A percentile compares a stretch with the other conserved stretches of the same genome.
These are phyloP conservation scores for Danio tinwini DNA, from an alignment of 2,797 vertebrate species.

Conservation along the genomic window DNA sequence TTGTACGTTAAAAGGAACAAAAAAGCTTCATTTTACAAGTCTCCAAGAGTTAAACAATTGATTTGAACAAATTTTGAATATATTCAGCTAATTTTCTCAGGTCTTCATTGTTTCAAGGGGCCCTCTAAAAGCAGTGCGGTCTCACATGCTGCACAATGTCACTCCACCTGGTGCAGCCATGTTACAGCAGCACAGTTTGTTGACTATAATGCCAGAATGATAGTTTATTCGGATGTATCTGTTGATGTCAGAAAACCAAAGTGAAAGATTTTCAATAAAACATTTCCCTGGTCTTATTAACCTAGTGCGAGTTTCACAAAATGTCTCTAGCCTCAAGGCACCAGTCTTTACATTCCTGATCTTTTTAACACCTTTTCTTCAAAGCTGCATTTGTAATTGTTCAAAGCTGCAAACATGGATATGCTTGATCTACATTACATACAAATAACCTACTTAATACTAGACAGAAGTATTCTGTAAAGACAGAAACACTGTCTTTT, in stretches of 20 bases:
- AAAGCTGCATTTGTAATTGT: not conserved
- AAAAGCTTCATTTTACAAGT: too few relatives aligned
- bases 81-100: too few relatives aligned
- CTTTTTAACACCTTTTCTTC: not conserved
- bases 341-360: not conserved
- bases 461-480: too few relatives aligned
- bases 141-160: too few relatives aligned
- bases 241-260: not conserved
- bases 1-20: too few relatives aligned
- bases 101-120: too few relatives aligned
- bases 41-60: too few relatives aligned
- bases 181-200: too few relatives aligned
- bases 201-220: too few relatives aligned
- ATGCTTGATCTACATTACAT: not conserved
- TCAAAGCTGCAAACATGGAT: not conserved
- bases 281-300: not conserved
- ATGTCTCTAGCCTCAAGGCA: not conserved
- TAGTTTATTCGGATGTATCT: not conserved
- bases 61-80: too few relatives aligned
- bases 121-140: too few relatives aligned
- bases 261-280: not conserved
- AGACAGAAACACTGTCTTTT: not conserved
- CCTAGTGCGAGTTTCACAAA: not conserved
- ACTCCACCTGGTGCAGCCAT: too few relatives aligned
- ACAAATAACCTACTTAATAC: not conserved